phyloP scores from a whole-genome alignment of 2,888 invertebrate genomes.

The Eristalis arbustorum region DNA sequence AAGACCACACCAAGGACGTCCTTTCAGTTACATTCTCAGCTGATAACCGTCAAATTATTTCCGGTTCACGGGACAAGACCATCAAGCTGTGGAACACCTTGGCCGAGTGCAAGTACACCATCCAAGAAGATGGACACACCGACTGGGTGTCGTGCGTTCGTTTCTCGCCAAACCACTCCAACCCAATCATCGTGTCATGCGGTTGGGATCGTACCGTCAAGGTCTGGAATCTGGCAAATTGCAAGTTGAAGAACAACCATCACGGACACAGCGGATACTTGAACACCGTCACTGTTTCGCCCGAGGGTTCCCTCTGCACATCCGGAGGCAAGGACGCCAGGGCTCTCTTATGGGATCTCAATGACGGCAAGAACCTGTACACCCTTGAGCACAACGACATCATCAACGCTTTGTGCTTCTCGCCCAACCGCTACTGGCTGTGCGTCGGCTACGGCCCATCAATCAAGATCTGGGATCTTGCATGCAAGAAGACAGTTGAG shows the following conservation, averaged over 20 bases:
- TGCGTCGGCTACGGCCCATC: constrained; percentile 99
- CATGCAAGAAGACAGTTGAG: constrained; percentile 99
- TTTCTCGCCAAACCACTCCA: constrained; percentile 98
- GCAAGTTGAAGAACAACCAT: constrained; percentile 99
- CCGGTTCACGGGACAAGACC: constrained; percentile 98
- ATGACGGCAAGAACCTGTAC: constrained; percentile 99
- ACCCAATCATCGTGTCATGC: constrained; percentile 98
- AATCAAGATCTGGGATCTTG: constrained; percentile 99
- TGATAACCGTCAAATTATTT: constrained; percentile 99
- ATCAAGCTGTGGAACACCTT: constrained; percentile 99
- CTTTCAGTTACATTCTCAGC: constrained; percentile 99
- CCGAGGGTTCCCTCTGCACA: constrained; percentile 99
- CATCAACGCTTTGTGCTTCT: constrained; percentile 99
- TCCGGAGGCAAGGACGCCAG: constrained; percentile 99
- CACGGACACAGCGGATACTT: constrained; percentile 98
- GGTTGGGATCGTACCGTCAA: constrained; percentile 99
- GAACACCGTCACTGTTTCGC: constrained; percentile 99
- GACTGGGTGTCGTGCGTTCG: constrained; percentile 99
- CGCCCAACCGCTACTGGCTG: constrained; percentile 99
- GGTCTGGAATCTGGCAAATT: constrained; percentile 99
- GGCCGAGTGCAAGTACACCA: constrained; percentile 99
- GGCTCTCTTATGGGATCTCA: constrained; percentile 99
- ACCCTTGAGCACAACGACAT: constrained; percentile 99
- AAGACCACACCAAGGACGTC: too few species aligned
- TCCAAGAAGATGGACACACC: constrained; percentile 95